Percentiles rank a stretch among this genome's conserved stretches.
Conservation (phyloP, 2,113 vertebrate species). For the Dunckerocampus dactyliophorus region DNA sequence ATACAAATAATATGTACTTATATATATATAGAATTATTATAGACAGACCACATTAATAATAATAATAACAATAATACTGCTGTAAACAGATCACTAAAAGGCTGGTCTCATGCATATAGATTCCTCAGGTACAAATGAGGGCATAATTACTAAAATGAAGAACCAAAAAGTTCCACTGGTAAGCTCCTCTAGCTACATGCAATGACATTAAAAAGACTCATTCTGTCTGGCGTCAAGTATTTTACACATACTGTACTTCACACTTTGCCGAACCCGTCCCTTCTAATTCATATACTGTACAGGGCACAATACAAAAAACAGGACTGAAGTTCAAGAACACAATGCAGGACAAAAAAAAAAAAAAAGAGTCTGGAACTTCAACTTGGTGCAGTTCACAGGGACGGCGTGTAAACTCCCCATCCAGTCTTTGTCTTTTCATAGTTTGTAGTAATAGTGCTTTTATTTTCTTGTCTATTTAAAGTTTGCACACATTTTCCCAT, state of each 20-base stretch:
- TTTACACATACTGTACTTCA: conserved; percentile 68
- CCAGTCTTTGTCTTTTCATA: conserved; percentile 41
- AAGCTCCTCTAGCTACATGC: conserved; percentile 80
- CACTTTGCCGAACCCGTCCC: conserved; percentile 48
- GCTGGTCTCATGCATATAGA: conserved; percentile 76
- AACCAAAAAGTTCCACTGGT: conserved; percentile 72
- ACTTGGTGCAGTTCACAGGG: conserved; percentile 37
- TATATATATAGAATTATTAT: conserved; percentile 80
- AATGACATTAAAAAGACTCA: conserved; percentile 75
- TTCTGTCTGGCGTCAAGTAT: conserved; percentile 69
- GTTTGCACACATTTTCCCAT: conserved; percentile 38
- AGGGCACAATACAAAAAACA: conserved; percentile 65
- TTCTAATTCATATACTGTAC: conserved; percentile 65
- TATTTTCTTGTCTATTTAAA: conserved; percentile 25
- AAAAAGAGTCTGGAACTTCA: conserved; percentile 46
- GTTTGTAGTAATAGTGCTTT: conserved; percentile 53
- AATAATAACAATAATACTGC: conserved; percentile 75
- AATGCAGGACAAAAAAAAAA: conserved; percentile 21
- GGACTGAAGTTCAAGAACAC: conserved; percentile 52
- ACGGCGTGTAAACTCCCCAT: conserved; percentile 41
- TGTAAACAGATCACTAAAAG: conserved; percentile 73
- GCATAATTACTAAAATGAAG: conserved; percentile 70
- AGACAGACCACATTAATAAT: conserved; percentile 75
- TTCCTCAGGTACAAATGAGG: conserved; percentile 68
- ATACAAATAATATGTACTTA: conserved; percentile 82